phyloP scores from a whole-genome alignment of 1,140 invertebrate species.

The Adoxophyes honmai region DNA sequence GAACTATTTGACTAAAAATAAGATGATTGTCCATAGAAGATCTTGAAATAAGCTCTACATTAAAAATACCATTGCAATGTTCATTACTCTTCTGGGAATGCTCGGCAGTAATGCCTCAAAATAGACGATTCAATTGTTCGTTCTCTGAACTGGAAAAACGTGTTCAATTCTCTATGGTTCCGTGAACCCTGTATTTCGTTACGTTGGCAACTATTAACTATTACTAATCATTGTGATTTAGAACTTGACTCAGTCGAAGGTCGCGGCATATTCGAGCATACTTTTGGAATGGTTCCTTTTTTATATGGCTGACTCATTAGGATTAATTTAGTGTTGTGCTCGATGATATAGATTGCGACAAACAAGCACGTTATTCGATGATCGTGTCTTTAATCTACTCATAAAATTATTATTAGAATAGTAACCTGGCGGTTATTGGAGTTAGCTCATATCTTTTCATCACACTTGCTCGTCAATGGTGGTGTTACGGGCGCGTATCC shows the following conservation, averaged over 20 bases:
- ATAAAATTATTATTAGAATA: too few relatives aligned
- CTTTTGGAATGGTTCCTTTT: conserved; percentile 25
- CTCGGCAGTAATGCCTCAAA: not conserved
- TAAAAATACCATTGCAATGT: too few relatives aligned
- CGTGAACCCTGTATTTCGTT: conserved; percentile 1
- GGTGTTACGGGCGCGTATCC: too few relatives aligned
- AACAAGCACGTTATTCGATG: too few relatives aligned
- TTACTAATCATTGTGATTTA: conserved; percentile 20
- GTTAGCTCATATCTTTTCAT: too few relatives aligned
- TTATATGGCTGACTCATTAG: conserved; percentile 36
- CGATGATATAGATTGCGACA: too few relatives aligned
- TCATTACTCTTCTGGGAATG: not conserved
- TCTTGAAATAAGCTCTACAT: too few relatives aligned
- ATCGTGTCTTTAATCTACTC: too few relatives aligned
- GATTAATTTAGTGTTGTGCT: not conserved
- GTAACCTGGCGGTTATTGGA: too few relatives aligned
- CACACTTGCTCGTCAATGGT: too few relatives aligned
- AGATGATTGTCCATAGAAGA: too few relatives aligned
- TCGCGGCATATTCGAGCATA: conserved; percentile 42
- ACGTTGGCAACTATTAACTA: not conserved
- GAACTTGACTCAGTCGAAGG: conserved; percentile 46
- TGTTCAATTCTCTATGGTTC: conserved; percentile 2
- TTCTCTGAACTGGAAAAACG: not conserved
- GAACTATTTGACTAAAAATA: too few relatives aligned
- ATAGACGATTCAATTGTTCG: not conserved